Conservation (phyloP, 1,140 invertebrate genomes). For the Oryzaephilus surinamensis region DNA sequence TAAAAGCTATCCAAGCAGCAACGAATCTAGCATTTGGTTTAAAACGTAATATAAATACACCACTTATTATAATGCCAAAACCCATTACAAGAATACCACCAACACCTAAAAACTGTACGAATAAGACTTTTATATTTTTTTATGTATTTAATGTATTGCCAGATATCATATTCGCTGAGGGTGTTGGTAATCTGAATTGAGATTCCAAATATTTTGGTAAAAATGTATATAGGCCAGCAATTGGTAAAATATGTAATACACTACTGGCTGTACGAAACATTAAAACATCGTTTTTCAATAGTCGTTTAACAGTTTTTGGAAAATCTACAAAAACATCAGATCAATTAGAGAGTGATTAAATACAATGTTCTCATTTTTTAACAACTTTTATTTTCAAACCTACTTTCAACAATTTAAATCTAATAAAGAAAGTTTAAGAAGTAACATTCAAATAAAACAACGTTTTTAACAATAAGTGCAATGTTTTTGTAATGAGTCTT, state of each 20-base stretch:
- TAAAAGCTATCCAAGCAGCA: slow-evolving; percentile 82
- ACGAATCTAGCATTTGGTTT: slow-evolving; percentile 78
- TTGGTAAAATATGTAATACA: slow-evolving; percentile 80
- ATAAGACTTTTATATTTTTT: too few relatives aligned
- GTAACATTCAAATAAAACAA: too few relatives aligned
- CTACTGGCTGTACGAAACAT: slow-evolving; percentile 81
- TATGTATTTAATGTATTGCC: slow-evolving; percentile 57
- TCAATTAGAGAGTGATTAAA: too few relatives aligned
- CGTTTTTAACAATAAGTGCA: too few relatives aligned
- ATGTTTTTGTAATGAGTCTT: too few relatives aligned
- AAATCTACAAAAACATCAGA: slow-evolving; percentile 79
- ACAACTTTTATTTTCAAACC: too few relatives aligned
- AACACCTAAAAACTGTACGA: slow-evolving; percentile 49
- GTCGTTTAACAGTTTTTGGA: slow-evolving; percentile 71
- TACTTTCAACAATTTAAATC: too few relatives aligned
- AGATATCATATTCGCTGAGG: slow-evolving; percentile 82
- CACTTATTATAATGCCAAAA: slow-evolving; percentile 72
- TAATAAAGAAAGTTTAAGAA: too few relatives aligned
- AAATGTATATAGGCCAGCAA: slow-evolving; percentile 85
- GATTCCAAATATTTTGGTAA: slow-evolving; percentile 88
- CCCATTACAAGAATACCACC: slow-evolving; percentile 91
- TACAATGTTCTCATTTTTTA: too few relatives aligned
- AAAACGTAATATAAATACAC: slow-evolving; percentile 69
- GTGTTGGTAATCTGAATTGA: slow-evolving; percentile 78
- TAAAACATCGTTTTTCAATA: slow-evolving; percentile 81